Percentiles rank a stretch among this genome's conserved stretches.
phyloP scores from a whole-genome alignment of 2,888 invertebrate genomes.

The Phania funesta region DNA sequence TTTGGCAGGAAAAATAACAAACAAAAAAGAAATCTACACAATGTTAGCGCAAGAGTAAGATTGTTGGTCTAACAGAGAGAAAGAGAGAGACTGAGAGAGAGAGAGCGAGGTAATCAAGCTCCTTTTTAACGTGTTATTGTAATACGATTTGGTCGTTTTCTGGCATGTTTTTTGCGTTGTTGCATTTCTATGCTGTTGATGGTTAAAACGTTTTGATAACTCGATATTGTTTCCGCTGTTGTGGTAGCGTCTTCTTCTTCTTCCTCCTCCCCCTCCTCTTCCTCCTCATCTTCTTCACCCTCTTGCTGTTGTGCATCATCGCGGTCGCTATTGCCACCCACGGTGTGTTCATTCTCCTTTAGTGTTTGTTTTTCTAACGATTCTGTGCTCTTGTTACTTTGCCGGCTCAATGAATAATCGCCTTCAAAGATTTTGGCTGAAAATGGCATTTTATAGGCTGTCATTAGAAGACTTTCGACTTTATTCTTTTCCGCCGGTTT shows the following conservation, averaged over 20 bases:
- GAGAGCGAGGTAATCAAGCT: neutral
- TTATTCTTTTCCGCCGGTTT: slow-evolving; percentile 77
- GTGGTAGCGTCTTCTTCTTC: slow-evolving; percentile 66
- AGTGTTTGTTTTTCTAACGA: neutral
- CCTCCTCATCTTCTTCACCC: slow-evolving; percentile 69
- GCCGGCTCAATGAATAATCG: slow-evolving; percentile 69
- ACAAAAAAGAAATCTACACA: neutral
- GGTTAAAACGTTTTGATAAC: slow-evolving; percentile 75
- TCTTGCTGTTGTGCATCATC: neutral
- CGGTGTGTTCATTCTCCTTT: slow-evolving; percentile 59
- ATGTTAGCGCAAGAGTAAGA: too few species aligned
- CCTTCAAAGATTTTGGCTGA: slow-evolving; percentile 75
- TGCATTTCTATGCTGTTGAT: slow-evolving; percentile 76
- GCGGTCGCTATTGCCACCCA: neutral
- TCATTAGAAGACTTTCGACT: slow-evolving; percentile 76
- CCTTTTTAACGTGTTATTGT: slow-evolving; percentile 49
- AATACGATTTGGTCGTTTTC: slow-evolving; percentile 76
- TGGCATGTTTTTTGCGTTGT: slow-evolving; percentile 78
- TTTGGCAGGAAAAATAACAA: neutral
- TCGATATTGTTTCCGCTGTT: slow-evolving; percentile 73
- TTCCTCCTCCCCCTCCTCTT: slow-evolving; percentile 63
- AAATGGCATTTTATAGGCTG: slow-evolving; percentile 77
- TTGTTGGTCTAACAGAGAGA: neutral
- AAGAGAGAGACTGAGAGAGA: neutral
- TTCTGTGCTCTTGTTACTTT: neutral